Evolutionary conservation across 2,797 vertebrate species (phyloP), one percentile per base, ranked within the genome.

Genomic region (Lemur catta): DNA sequence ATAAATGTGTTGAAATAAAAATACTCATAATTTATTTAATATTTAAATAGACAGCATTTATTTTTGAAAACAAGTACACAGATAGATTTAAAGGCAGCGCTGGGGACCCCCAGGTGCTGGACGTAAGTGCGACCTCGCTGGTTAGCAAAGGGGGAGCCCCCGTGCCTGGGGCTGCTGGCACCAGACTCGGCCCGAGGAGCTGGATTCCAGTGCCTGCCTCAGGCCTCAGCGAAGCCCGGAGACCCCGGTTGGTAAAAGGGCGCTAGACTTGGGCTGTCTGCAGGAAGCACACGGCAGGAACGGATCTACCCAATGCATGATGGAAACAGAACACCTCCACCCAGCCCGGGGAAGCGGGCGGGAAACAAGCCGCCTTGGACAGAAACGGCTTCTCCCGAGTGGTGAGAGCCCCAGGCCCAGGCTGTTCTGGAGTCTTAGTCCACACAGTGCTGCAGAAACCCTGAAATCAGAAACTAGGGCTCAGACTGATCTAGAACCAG

Each of bases 381-480:
- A 33, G 41, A 9, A 6, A 7, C 1, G 3, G 20, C 8, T 43
- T n/a, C 18, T 89, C 52, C 20, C 20, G 4, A 9, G 52, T 2
- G 8, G 14, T 8, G 35, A 11, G 7, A 35, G 20, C 14, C 6
- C 0, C 1, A 8, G 7, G 7, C 1, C 15, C 4, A 4, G 26
- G 1, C 9, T 9, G 8, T 17, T 46, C 28, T 18, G 6, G 63
- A 26, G 8, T 26, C 76, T 28, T 22, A 65, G 3, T 43, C 55
- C n/a, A n/a, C 38, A 26, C 0, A 12, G 55, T 3, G 4, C 15
- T 1, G 0, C 8, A 35, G 12, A 35, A 30, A 0, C 7, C n/a
- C 13, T n/a, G 46, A n/a, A 33, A 9, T 11, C 17, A n/a, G 17
- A n/a, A 43, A 48, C 38, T 17, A 20, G 1, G 6, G 75, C 35